These are phyloP conservation scores for Parnassius orleans DNA, from an alignment of 2,888 invertebrate species.

Conservation along the genomic window DNA sequence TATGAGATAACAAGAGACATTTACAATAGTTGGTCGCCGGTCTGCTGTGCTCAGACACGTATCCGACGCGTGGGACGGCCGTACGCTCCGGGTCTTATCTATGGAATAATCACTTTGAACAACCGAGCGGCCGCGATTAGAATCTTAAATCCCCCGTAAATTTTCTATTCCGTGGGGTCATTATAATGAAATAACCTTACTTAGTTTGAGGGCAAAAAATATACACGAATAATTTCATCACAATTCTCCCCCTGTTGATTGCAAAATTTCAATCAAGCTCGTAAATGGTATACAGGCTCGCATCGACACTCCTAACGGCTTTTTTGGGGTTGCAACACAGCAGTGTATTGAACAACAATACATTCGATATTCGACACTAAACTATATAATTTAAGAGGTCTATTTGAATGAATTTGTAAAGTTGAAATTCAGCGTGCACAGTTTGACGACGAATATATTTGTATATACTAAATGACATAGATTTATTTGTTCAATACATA, in stretches of 20 bases:
- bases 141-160: conserved; percentile 78
- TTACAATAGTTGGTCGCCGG: conserved; percentile 7
- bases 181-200: conserved; percentile 70
- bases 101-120: conserved; percentile 77
- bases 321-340: conserved; percentile 64
- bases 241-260: conserved; percentile 75
- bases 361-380: conserved; percentile 44
- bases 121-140: conserved; percentile 73
- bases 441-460: conserved; percentile 57
- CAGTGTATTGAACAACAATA: conserved; percentile 35
- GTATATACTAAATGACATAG: conserved; percentile 63
- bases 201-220: conserved; percentile 67
- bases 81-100: conserved; percentile 67
- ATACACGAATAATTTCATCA: conserved; percentile 78
- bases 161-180: conserved; percentile 69
- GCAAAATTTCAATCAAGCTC: conserved; percentile 79
- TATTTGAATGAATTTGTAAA: conserved; percentile 37
- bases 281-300: conserved; percentile 76
- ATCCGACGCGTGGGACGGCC: conserved; percentile 64
- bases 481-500: conserved; percentile 76
- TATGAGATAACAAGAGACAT: conserved; percentile 18
- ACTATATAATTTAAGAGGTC: conserved; percentile 36
- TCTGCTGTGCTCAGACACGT: conserved; percentile 33
- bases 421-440: conserved; percentile 44
- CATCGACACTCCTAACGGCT: conserved; percentile 74